phyloP scores from a whole-genome alignment of 2,797 vertebrate genomes.

The Scolopax rusticola region DNA sequence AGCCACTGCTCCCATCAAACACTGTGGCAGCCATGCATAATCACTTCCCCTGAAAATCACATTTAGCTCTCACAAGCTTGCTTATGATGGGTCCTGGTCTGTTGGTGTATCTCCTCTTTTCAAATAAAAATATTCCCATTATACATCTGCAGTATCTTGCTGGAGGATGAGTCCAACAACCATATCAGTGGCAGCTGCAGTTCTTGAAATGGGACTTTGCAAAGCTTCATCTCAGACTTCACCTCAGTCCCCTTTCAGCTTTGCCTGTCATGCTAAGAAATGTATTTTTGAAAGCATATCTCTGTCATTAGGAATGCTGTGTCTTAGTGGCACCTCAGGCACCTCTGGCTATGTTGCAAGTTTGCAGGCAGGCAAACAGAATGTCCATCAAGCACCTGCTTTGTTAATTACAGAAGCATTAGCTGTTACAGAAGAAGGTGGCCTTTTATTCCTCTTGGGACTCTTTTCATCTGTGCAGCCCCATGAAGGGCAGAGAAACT shows the following conservation, averaged over 20 bases:
- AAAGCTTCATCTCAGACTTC: not conserved
- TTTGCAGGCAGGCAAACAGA: not conserved
- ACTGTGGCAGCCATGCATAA: not conserved
- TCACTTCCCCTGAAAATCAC: not conserved
- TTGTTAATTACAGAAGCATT: conserved; percentile 7
- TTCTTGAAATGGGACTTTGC: not conserved
- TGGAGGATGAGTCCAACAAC: not conserved
- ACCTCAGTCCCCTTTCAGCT: not conserved
- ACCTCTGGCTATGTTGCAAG: not conserved
- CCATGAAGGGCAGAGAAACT: not conserved
- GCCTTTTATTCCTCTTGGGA: not conserved
- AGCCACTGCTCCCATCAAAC: not conserved
- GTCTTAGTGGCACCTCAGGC: not conserved
- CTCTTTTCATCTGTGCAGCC: not conserved
- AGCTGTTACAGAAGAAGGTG: not conserved
- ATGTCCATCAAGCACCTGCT: not conserved
- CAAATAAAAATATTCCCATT: not conserved
- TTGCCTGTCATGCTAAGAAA: not conserved
- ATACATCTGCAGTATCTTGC: not conserved
- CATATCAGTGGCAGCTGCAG: not conserved
- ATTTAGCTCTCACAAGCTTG: not conserved
- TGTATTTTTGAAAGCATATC: not conserved
- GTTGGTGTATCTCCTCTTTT: not conserved
- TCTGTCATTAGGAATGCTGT: not conserved
- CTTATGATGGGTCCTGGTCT: not conserved